Evolutionary conservation across 2,797 vertebrate species (phyloP), one percentile per base, ranked within the genome.

Genomic region (Ptychobarbus kaznakovi): DNA sequence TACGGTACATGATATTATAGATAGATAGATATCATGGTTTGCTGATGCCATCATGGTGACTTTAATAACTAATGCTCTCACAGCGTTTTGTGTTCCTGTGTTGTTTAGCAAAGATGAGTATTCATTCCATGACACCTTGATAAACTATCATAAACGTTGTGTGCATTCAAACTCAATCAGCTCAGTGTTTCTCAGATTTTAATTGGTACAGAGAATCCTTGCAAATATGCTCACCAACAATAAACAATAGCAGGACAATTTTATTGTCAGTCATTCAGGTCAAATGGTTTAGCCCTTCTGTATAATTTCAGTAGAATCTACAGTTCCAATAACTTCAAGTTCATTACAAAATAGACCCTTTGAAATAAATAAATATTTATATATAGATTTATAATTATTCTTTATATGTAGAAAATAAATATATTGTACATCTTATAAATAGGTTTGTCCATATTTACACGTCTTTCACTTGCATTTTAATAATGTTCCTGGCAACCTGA

Each of bases 361-460:
- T 97, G 96, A 97, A 99, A 99, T 99, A 99, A 99, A 99, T 99
- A 99, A 99, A 99, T 98, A 99, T 99, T 86, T 90, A 82, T 87
- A 90, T 88, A 88, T 40, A 98, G 96, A 98, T 95, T 95, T 95
- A 94, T 91, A 95, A 97, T 97, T 97, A 97, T 92, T 95, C 92
- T 95, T 97, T 97, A 98, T 98, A 99, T 91, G 94, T 97, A 97
- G 97, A 99, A 98, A 99, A 99, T 99, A 99, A 99, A 99, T 99
- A 99, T 95, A 95, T 97, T 95, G 96, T 99, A 98, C 96, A 97
- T 97, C 96, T 99, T 94, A 98, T 99, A 99, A 99, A 99, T 99
- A 99, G 95, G 96, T 96, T 95, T 95, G 94, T 96, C 96, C 96
- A 96, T 97, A 96, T 96, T 96, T 97, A 97, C 96, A 98, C 95